A percentile compares a stretch with the other conserved stretches of the same genome.
Evolutionary conservation across 2,888 invertebrate species (phyloP).

Genomic region (Lordiphosa andalusiaca): DNA sequence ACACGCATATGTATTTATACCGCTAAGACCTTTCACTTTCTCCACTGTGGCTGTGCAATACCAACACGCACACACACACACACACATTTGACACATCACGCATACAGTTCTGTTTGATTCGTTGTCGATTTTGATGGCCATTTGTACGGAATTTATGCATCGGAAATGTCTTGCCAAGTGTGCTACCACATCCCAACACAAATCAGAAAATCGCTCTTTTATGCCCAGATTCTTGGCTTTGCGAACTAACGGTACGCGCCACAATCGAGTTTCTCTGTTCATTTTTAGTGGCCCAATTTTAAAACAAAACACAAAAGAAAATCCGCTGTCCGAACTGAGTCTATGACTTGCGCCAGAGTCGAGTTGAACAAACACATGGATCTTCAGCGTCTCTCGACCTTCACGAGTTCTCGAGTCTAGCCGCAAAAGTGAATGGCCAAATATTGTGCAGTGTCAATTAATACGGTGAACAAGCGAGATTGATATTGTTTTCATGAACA

Average conservation of each 20-base stretch:
- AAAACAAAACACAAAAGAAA: conserved; percentile 6
- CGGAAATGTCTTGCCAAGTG: conserved; percentile 3
- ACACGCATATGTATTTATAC: conserved; percentile 24
- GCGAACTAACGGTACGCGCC: conserved; percentile 7
- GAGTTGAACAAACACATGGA: conserved; percentile 1
- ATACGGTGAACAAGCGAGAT: neutral
- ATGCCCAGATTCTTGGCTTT: conserved; percentile 19
- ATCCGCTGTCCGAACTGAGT: neutral
- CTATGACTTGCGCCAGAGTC: neutral
- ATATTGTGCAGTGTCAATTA: conserved; percentile 1
- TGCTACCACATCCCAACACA: neutral
- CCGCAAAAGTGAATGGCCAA: conserved; percentile 17
- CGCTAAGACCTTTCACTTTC: conserved; percentile 63
- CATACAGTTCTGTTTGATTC: neutral
- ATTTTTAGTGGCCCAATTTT: conserved; percentile 37
- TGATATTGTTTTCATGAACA: neutral
- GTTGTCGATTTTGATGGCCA: neutral
- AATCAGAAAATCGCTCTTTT: conserved; percentile 24
- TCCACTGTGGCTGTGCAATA: conserved; percentile 32
- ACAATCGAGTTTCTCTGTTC: conserved; percentile 23
- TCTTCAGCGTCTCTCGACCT: conserved; percentile 1
- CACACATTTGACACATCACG: neutral
- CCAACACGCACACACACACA: neutral
- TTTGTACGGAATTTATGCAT: conserved; percentile 27
- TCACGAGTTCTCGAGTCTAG: conserved; percentile 6